Conservation (phyloP, 2,113 vertebrate species). For the Jaculus jaculus region DNA sequence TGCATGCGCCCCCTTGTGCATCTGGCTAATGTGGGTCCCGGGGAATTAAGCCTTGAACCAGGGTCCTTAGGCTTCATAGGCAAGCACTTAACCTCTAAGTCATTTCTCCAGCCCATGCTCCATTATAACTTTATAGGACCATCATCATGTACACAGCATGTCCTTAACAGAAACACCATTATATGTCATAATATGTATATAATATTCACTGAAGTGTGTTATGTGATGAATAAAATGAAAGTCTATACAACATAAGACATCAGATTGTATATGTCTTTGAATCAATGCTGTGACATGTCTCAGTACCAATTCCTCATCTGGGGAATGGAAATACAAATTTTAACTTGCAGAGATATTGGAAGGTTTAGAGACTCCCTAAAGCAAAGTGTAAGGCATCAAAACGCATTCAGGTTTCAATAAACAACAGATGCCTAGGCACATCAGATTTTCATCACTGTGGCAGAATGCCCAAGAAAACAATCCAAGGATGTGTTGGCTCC, state of each 20-base stretch:
- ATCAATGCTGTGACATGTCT: not conserved
- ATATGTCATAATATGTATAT: not conserved
- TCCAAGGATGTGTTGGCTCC: not conserved
- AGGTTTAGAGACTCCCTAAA: not conserved
- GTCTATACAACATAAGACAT: not conserved
- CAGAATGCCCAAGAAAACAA: not conserved
- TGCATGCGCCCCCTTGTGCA: too few species aligned
- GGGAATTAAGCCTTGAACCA: too few species aligned
- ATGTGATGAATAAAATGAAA: not conserved
- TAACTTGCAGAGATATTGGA: not conserved
- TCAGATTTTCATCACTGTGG: not conserved
- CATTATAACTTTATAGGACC: not conserved
- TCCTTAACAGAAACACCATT: not conserved
- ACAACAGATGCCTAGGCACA: not conserved
- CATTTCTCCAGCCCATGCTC: too few species aligned
- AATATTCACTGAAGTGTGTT: not conserved
- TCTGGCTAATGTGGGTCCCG: too few species aligned
- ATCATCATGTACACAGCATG: too few species aligned
- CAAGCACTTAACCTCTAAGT: too few species aligned
- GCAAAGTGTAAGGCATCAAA: not conserved
- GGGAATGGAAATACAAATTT: constrained; percentile 18
- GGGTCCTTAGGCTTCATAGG: too few species aligned
- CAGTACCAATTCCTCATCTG: not conserved
- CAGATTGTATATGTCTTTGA: not conserved
- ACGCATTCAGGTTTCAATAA: not conserved